Base-by-base conservation (phyloP, 2,113 vertebrate species). In the Burhinus oedicnemus region DNA sequence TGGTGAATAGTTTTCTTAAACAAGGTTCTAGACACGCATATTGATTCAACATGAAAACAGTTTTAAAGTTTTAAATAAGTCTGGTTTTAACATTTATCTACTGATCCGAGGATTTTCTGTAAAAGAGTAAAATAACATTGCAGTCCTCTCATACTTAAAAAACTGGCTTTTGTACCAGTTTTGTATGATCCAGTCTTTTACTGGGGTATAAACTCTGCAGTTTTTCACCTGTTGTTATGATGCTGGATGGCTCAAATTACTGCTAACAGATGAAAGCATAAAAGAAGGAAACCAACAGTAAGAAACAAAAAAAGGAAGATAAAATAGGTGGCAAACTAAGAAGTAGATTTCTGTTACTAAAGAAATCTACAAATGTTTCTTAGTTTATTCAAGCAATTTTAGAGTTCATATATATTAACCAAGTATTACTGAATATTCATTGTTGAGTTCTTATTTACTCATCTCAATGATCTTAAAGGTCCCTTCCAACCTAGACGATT, bases 1-100 rank as follows among this genome's bases (percentile, higher is more conserved):
- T 96, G 95, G 95, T 96, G 97, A 98, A 98, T 97, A 98, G 98
- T 98, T 98, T 98, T 91, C 93, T 97, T 97, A 97, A 98, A 96
- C 95, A 98, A 97, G 96, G 91, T 97, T 98, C 96, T 97, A 97
- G 96, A 96, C 96, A 85, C 1, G 91, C 97, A 97, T 98, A 98
- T 97, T 97, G 92, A 98, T 98, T 97, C 89, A 95, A 96, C 62
- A 95, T 90, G 89, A 97, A 98, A 97, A 98, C 88, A 97, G 71
- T 96, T 97, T 90, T 83, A 82, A 93, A 97, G 92, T 97, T 97
- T 93, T 97, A 97, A 96, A 91, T 94, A 97, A 95, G 81, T 89
- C 86, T 88, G 13, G 17, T 94, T 96, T 94, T 96, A 82, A 22
- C 29, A 85, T 96, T 97, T 97, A 78, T 89, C 95, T 97, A 66